Percentiles rank a stretch among this genome's conserved stretches.
phyloP scores from a whole-genome alignment of 2,888 invertebrate genomes.

The Ommatoiulus sabulosus region DNA sequence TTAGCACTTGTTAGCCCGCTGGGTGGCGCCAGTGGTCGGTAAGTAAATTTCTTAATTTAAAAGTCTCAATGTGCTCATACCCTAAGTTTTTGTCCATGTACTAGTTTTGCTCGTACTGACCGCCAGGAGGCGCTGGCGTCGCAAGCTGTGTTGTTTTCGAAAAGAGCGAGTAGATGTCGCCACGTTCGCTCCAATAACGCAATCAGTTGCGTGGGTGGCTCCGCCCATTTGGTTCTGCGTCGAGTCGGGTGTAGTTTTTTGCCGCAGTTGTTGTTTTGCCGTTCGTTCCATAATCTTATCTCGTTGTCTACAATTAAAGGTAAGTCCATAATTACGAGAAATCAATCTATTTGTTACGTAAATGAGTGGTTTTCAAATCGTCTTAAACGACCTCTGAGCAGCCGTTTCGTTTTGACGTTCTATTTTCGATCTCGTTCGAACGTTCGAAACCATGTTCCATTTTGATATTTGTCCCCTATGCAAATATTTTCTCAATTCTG shows the following conservation, averaged over 20 bases:
- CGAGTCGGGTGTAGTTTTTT: not conserved
- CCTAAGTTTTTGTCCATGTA: too few relatives aligned
- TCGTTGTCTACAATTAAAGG: not conserved
- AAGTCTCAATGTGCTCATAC: too few relatives aligned
- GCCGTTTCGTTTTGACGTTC: not conserved
- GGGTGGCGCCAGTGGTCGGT: too few relatives aligned
- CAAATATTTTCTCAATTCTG: not conserved
- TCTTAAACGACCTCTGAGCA: not conserved
- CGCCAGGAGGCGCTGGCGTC: not conserved
- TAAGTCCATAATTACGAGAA: not conserved
- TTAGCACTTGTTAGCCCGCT: too few relatives aligned
- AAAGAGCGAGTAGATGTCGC: not conserved
- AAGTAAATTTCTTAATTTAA: too few relatives aligned
- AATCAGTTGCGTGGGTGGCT: not conserved
- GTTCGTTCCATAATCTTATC: not conserved
- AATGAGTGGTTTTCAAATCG: not conserved
- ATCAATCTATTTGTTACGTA: not conserved
- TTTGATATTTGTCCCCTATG: not conserved
- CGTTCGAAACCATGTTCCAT: not conserved
- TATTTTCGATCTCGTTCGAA: not conserved
- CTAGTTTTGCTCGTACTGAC: too few relatives aligned
- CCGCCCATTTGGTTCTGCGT: conserved; percentile 20
- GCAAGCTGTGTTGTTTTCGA: not conserved
- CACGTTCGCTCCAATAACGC: not conserved
- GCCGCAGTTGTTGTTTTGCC: not conserved